Evolutionary conservation across 2,113 vertebrate species (phyloP), one percentile per base, ranked within the genome.

Genomic region (Petroica traversi): DNA sequence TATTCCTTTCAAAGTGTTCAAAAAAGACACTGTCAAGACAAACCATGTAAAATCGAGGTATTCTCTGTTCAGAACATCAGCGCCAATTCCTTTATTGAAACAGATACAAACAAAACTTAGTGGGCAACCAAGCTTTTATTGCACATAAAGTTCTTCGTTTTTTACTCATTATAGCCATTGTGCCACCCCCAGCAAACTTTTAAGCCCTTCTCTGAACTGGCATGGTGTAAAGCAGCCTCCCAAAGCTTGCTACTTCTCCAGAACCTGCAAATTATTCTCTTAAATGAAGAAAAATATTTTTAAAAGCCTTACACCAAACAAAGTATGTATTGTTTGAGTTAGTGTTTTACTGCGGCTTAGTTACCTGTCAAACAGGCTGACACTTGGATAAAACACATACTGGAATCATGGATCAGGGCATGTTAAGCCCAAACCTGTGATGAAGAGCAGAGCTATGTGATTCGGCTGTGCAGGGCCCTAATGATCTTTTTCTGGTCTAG

Each of bases 281-380:
- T 57, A 72, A 69, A 81, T 26, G 14, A 55, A 77, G 59, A 24
- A 3, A 46, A 11, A 26, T 7, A 33, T 28, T 59, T 61, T 0
- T 3, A 23, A 43, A 66, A 66, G 25, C 23, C 49, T 82, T 68
- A 61, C 52, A 64, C 58, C 67, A 82, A 85, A 85, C 66, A 89
- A 93, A 61, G 81, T 72, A 74, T 91, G 43, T 64, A 72, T 80
- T 87, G 18, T 83, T 94, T 46, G 25, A 89, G 49, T 85, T 75
- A 48, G 36, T 79, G 85, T 68, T 94, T 93, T 85, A 89, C 62
- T 92, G 79, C 1, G 0, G 88, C 92, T 94, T 89, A 91, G 91
- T 77, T 91, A 95, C 86, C 75, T 92, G 94, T 97, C 95, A 94
- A 88, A 94, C 77, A 93, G 82, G 89, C 94, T 93, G 93, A 95